These are phyloP conservation scores for Temnothorax longispinosus DNA, from an alignment of 1,140 invertebrate genomes.

Conservation along the genomic window DNA sequence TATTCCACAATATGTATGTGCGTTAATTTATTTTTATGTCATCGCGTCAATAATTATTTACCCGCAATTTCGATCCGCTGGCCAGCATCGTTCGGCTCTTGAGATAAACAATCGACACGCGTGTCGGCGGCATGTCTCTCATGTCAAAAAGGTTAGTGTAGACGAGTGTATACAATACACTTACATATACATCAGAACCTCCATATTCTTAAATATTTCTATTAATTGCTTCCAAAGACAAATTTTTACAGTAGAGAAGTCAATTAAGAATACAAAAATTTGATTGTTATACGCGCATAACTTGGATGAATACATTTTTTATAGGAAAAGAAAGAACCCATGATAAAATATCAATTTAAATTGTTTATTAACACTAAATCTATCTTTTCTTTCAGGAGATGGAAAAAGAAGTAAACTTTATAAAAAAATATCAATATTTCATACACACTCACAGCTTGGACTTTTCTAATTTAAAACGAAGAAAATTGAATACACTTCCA, in stretches of 20 bases:
- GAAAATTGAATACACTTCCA: background rate
- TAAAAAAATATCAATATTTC: background rate
- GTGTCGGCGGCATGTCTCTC: too few species aligned
- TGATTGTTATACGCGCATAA: background rate
- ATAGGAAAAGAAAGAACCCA: background rate
- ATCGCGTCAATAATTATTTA: constrained; percentile 15
- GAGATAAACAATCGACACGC: background rate
- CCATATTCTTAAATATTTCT: background rate
- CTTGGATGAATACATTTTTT: background rate
- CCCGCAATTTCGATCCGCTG: constrained; percentile 35
- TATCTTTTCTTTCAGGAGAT: background rate
- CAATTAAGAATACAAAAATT: background rate
- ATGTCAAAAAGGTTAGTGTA: background rate
- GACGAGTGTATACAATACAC: background rate
- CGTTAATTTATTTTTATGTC: background rate
- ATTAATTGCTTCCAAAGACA: background rate
- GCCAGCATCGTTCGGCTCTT: background rate
- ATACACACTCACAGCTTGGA: background rate
- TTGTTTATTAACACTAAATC: constrained; percentile 32
- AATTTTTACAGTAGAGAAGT: background rate
- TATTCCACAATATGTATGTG: background rate
- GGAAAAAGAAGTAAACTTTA: background rate
- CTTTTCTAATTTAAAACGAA: background rate
- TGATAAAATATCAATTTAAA: constrained; percentile 24
- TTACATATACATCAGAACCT: background rate